These are phyloP conservation scores for Merluccius polli DNA, from an alignment of 2,797 vertebrate genomes.

Conservation along the genomic window DNA sequence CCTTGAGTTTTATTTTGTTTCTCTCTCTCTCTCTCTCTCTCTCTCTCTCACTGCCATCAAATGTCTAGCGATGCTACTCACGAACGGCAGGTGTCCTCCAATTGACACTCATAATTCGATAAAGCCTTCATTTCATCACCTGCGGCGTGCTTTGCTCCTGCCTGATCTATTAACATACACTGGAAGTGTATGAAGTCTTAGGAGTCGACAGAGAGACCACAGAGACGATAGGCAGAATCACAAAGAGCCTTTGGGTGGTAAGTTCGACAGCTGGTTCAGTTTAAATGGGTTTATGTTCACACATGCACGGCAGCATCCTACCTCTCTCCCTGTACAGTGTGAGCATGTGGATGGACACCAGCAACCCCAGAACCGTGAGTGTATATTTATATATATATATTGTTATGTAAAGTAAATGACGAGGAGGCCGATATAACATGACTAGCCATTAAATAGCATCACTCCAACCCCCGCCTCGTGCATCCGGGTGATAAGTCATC, in stretches of 20 bases:
- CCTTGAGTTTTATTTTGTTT: neutral
- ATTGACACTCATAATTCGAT: neutral
- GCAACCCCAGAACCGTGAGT: neutral
- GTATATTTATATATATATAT: neutral
- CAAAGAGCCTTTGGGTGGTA: neutral
- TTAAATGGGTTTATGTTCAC: conserved; percentile 15
- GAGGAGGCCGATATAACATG: too few relatives aligned
- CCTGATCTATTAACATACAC: neutral
- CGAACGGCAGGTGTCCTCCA: neutral
- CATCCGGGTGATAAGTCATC: too few relatives aligned
- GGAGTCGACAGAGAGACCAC: neutral
- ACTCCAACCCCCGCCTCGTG: too few relatives aligned
- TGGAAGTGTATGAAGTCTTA: neutral
- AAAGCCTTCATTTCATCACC: neutral
- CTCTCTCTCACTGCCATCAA: neutral
- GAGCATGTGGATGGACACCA: neutral
- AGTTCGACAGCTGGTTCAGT: conserved; percentile 8
- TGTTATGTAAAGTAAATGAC: neutral
- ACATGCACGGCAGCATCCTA: conserved; percentile 1
- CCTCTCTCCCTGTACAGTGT: neutral
- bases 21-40: too few relatives aligned
- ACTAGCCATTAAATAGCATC: too few relatives aligned
- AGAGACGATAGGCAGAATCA: neutral
- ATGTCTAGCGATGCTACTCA: neutral
- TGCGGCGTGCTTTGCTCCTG: neutral